Base-by-base conservation (phyloP, 2,888 invertebrate species). In the Stegana nigrithorax region DNA sequence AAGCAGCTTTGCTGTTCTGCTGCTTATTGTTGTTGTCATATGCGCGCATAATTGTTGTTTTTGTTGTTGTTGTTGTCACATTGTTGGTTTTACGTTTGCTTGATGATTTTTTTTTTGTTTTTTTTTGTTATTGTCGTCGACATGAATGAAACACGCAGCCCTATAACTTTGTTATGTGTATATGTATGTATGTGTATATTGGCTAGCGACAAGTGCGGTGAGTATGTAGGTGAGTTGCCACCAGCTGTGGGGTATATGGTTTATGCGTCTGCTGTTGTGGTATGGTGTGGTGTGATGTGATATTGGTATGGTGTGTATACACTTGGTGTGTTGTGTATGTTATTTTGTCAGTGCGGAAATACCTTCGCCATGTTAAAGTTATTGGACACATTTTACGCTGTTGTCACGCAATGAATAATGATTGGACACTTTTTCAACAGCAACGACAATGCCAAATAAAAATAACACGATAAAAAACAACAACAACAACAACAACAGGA, bases 401-500 rank as follows among this genome's bases (percentile, higher is more conserved):
- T 72, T 76, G 75, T 78, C 75, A 76, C 77, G 79, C 79, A 74
- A 75, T 78, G 78, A 75, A 75, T 78, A 75, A 75, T 76, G 79
- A 71, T 78, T 73, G 73, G 69, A 67, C 73, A 67, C 65, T 55
- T 67, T 63, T 61, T 45, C 50, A 60, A 51, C 19, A 45, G 32
- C 47, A 51, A 42, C 50, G 57, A 23, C 25, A 58, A 32, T 39
- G 36, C 32, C 51, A 26, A 63, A 45, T 61, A 61, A 44, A 56
- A 50, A 45, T 56, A 61, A 50, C 65, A 55, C 45, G 60, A 59
- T 32, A 14, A 14, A 21, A 51, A 60, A 39, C 27, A 53, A 36
- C 42, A 59, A 58, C 55, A 44, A 17, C 47, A 60, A 57, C 19
- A 26, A 26, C 26, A 32, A 50, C 42, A 50, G 25, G 61, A 61